These are phyloP conservation scores for Campoplex capitator DNA, from an alignment of 2,888 invertebrate species.

Conservation along the genomic window DNA sequence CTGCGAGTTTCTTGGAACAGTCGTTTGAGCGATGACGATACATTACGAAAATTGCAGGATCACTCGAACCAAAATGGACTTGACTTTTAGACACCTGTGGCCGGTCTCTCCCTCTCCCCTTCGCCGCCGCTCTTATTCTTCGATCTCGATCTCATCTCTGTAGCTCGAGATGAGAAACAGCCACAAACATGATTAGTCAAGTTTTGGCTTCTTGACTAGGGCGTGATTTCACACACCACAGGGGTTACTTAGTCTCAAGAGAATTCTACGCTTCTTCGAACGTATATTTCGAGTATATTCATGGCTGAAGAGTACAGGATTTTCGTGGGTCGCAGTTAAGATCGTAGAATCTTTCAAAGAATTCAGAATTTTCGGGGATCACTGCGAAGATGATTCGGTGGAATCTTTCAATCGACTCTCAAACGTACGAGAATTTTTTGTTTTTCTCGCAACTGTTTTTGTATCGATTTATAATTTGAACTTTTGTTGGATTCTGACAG, in stretches of 20 bases:
- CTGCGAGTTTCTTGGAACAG: conserved; percentile 41
- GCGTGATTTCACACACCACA: conserved; percentile 78
- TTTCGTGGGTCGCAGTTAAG: background rate
- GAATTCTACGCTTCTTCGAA: conserved; percentile 36
- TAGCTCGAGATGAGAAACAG: conserved; percentile 26
- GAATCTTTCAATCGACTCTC: conserved; percentile 13
- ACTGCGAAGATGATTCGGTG: conserved; percentile 18
- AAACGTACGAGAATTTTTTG: background rate
- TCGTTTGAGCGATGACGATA: conserved; percentile 68
- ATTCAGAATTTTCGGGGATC: background rate
- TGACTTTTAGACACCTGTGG: conserved; percentile 58
- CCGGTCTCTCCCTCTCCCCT: conserved; percentile 2
- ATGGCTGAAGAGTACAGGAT: background rate
- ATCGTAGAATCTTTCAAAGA: background rate
- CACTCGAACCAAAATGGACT: conserved; percentile 51
- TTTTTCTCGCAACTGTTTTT: background rate
- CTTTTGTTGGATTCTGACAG: background rate
- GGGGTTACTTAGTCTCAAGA: conserved; percentile 67
- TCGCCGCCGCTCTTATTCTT: background rate
- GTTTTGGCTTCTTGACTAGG: conserved; percentile 62
- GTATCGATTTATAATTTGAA: background rate
- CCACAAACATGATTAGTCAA: conserved; percentile 75
- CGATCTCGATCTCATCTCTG: conserved; percentile 57
- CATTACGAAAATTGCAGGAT: conserved; percentile 65
- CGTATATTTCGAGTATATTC: conserved; percentile 3